These are phyloP conservation scores for Xestoiulus laeticollis DNA, from an alignment of 2,888 invertebrate species.

Conservation along the genomic window DNA sequence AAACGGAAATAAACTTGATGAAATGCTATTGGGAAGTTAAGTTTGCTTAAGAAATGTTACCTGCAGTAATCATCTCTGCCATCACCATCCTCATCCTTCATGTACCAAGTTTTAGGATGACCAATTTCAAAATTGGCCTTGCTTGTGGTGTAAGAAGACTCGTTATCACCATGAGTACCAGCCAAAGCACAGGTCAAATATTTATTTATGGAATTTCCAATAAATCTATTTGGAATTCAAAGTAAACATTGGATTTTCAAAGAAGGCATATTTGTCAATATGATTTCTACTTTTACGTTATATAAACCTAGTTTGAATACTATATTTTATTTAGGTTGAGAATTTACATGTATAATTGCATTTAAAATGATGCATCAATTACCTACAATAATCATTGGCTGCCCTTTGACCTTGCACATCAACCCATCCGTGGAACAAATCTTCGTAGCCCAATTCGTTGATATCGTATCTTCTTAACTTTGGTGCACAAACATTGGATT, in stretches of 20 bases:
- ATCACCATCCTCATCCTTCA: constrained; percentile 44
- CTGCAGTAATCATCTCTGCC: constrained; percentile 47
- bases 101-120: constrained; percentile 20
- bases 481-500: background rate
- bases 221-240: background rate
- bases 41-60: background rate
- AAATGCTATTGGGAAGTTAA: background rate
- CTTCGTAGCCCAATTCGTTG: background rate
- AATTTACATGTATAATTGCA: background rate
- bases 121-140: background rate
- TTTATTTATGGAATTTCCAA: background rate
- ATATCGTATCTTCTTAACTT: constrained; percentile 38
- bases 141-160: background rate
- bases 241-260: background rate
- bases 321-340: background rate
- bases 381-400: constrained; percentile 46
- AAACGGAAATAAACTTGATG: background rate
- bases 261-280: background rate
- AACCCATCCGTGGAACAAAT: constrained; percentile 14
- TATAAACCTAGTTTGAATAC: background rate
- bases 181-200: constrained; percentile 39
- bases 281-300: no score
- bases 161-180: constrained; percentile 30
- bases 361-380: background rate
- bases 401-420: constrained; percentile 43